phyloP scores from a whole-genome alignment of 2,797 vertebrate genomes.

The Sebastes diploproa region DNA sequence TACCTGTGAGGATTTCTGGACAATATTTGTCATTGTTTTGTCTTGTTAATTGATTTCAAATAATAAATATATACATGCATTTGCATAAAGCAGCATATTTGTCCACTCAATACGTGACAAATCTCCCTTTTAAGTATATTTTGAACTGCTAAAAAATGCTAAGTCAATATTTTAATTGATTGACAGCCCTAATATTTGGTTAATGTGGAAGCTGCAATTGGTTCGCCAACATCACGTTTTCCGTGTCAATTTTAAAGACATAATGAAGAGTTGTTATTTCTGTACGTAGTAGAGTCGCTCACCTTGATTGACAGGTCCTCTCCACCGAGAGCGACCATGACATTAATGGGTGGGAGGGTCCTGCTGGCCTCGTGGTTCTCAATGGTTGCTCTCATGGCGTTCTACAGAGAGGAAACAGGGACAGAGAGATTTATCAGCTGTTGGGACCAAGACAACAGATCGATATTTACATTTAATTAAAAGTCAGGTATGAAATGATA shows the following conservation, averaged over 20 bases:
- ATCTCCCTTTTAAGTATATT: too few species aligned
- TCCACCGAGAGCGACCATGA: constrained; percentile 86
- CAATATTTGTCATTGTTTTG: too few species aligned
- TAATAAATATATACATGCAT: too few species aligned
- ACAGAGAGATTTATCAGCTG: neutral
- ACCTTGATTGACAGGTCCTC: constrained; percentile 90
- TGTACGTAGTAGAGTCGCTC: neutral
- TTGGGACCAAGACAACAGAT: neutral
- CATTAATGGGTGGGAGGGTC: constrained; percentile 82
- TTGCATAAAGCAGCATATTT: too few species aligned
- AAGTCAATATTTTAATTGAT: too few species aligned
- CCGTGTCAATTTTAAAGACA: neutral
- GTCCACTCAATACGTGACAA: too few species aligned
- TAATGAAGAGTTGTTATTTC: neutral
- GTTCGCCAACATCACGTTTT: neutral
- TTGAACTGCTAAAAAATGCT: too few species aligned
- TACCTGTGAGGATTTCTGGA: too few species aligned
- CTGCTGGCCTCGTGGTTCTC: constrained; percentile 87
- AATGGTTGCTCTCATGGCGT: constrained; percentile 90
- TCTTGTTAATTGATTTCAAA: too few species aligned
- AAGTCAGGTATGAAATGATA: neutral
- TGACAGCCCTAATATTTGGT: neutral
- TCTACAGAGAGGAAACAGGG: constrained; percentile 69
- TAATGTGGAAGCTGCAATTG: neutral
- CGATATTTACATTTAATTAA: neutral